Percentiles rank a stretch among this genome's conserved stretches.
Conservation (phyloP, 2,888 invertebrate genomes). For the Himalopsyche kuldschensis region DNA sequence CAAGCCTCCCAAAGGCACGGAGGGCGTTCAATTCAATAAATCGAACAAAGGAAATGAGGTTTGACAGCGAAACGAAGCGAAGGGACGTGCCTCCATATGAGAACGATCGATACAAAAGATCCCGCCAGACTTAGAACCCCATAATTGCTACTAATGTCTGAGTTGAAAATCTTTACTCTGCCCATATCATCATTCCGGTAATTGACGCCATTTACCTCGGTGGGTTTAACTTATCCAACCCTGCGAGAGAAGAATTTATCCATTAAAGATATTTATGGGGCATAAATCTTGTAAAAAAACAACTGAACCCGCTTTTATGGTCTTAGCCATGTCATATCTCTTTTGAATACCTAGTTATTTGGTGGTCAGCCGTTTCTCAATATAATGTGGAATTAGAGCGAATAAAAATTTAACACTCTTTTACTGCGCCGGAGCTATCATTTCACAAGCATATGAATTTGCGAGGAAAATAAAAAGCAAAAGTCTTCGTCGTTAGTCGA, state of each 20-base stretch:
- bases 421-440: no score
- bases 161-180: background rate
- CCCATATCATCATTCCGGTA: background rate
- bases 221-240: background rate
- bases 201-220: background rate
- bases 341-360: no score
- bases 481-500: no score
- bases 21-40: slow-evolving; percentile 33
- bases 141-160: slow-evolving; percentile 2
- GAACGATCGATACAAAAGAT: slow-evolving; percentile 8
- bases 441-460: no score
- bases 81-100: slow-evolving; percentile 6
- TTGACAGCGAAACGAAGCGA: slow-evolving; percentile 21
- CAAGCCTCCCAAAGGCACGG: background rate
- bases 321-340: no score
- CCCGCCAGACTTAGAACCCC: slow-evolving; percentile 4
- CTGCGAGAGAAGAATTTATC: background rate
- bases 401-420: no score
- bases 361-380: no score
- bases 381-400: no score
- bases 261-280: background rate
- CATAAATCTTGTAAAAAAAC: background rate
- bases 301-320: background rate
- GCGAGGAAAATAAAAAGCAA: no score
- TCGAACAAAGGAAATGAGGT: slow-evolving; percentile 34